Conservation (phyloP, 2,888 invertebrate genomes). For the Drosophila robusta region DNA sequence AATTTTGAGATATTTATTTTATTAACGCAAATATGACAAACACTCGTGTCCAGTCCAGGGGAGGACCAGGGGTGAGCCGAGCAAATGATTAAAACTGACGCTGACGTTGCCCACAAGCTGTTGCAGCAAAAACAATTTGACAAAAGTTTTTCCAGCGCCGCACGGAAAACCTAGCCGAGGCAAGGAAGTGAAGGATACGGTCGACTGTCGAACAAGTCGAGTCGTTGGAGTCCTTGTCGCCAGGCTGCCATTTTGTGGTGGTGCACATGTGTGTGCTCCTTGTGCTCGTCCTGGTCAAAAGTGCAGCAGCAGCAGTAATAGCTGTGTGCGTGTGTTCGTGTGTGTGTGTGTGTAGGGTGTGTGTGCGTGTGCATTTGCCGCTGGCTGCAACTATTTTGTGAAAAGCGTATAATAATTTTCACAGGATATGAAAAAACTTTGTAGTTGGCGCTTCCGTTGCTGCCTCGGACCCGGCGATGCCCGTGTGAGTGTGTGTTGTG, state of each 20-base stretch:
- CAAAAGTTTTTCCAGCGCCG: slow-evolving; percentile 38
- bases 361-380: slow-evolving; percentile 39
- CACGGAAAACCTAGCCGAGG: slow-evolving; percentile 9
- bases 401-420: slow-evolving; percentile 79
- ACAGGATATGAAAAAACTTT: slow-evolving; percentile 80
- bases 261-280: slow-evolving; percentile 33
- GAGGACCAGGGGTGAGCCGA: background rate
- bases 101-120: slow-evolving; percentile 68
- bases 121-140: slow-evolving; percentile 55
- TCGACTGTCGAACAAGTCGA: slow-evolving; percentile 44
- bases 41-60: slow-evolving; percentile 21
- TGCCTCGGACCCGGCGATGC: slow-evolving; percentile 27
- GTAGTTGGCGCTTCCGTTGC: slow-evolving; percentile 72
- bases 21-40: slow-evolving; percentile 50
- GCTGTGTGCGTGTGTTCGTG: background rate
- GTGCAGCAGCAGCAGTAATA: slow-evolving; percentile 20
- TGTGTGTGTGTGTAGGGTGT: background rate
- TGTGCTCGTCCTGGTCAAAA: slow-evolving; percentile 42
- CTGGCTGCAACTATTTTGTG: slow-evolving; percentile 69
- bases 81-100: slow-evolving; percentile 65
- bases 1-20: slow-evolving; percentile 48
- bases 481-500: background rate
- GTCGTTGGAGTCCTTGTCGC: slow-evolving; percentile 29
- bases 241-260: slow-evolving; percentile 34
- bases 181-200: slow-evolving; percentile 41